A percentile compares a stretch with the other conserved stretches of the same genome.
Evolutionary conservation across 2,113 vertebrate genomes (phyloP).

Genomic region (Rhinolophus sinicus): DNA sequence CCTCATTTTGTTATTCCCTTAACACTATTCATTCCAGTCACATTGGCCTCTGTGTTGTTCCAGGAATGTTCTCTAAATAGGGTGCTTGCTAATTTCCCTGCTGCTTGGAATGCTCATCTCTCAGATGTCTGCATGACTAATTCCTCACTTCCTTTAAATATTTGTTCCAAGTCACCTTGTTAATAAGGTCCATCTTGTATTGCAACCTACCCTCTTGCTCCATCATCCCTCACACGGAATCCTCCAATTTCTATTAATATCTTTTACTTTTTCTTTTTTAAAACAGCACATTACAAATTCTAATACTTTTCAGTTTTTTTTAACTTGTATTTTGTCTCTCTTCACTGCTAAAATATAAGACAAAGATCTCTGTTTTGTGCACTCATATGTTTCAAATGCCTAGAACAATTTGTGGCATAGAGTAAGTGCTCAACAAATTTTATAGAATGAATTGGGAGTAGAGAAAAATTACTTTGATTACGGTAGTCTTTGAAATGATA

Average conservation of each 20-base stretch:
- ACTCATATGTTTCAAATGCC: background rate
- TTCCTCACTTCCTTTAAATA: conserved; percentile 46
- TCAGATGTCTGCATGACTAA: background rate
- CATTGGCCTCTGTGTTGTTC: background rate
- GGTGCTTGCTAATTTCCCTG: background rate
- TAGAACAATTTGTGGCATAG: background rate
- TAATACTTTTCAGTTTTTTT: background rate
- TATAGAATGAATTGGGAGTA: background rate
- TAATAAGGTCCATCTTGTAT: background rate
- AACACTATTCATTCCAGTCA: background rate
- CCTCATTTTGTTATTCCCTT: background rate
- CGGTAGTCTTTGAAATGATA: background rate
- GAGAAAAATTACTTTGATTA: background rate
- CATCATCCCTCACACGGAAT: background rate
- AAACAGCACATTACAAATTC: background rate
- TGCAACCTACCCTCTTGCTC: background rate
- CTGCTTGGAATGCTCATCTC: background rate
- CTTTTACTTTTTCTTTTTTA: background rate
- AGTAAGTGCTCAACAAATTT: background rate
- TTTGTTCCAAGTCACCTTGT: background rate
- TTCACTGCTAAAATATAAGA: background rate
- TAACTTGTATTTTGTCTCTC: background rate
- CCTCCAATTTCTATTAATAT: background rate
- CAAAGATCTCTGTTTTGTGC: background rate
- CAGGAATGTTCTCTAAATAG: background rate